Conservation (phyloP, 2,797 vertebrate genomes). For the Xerus rutilus region DNA sequence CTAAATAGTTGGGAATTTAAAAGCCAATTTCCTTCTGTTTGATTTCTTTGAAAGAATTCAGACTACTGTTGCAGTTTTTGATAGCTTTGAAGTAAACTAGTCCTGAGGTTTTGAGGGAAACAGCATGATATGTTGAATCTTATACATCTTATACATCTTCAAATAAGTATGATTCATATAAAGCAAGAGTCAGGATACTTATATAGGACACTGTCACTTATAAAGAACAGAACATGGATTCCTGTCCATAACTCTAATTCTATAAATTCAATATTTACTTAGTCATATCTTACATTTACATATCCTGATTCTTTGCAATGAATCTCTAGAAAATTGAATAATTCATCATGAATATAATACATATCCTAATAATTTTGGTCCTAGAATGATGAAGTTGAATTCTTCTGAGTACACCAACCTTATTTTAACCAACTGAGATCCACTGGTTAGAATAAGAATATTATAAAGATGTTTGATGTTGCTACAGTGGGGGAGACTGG, state of each 20-base stretch:
- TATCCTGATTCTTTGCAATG: neutral
- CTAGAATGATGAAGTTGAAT: neutral
- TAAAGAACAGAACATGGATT: neutral
- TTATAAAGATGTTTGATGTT: neutral
- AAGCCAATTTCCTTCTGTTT: neutral
- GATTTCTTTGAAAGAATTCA: neutral
- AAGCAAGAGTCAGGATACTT: neutral
- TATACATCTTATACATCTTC: neutral
- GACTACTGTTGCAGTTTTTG: neutral
- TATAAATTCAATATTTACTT: neutral
- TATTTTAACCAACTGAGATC: neutral
- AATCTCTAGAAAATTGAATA: neutral
- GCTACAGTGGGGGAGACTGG: fast-evolving
- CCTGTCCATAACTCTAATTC: neutral
- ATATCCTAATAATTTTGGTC: neutral
- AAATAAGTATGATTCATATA: neutral
- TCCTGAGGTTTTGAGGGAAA: neutral
- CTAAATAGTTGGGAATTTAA: neutral
- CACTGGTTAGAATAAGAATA: neutral
- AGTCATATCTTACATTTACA: neutral
- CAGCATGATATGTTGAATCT: neutral
- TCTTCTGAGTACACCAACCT: neutral
- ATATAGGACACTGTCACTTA: neutral
- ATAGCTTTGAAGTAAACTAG: neutral
- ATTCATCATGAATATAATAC: neutral